These are phyloP conservation scores for Sus cebifrons DNA, from an alignment of 2,797 vertebrate genomes.

Conservation along the genomic window DNA sequence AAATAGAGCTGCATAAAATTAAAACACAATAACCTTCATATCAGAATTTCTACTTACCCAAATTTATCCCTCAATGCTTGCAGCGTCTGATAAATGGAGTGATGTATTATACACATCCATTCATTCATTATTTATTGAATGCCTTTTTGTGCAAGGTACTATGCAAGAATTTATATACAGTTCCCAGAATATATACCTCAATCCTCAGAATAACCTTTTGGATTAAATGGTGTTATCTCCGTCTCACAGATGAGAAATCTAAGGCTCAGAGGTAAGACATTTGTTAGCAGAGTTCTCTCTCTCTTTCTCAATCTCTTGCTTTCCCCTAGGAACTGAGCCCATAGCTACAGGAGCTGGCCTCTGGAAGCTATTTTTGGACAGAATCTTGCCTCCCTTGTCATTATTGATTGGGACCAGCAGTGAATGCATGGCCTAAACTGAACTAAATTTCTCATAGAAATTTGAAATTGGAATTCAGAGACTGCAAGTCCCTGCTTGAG, in stretches of 20 bases:
- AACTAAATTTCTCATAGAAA: slow-evolving; percentile 49
- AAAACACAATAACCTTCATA: background rate
- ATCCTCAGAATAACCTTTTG: slow-evolving; percentile 5
- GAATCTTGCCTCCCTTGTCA: background rate
- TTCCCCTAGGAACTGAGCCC: background rate
- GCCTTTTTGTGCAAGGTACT: slow-evolving; percentile 25
- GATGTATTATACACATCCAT: background rate
- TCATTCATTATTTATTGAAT: slow-evolving; percentile 18
- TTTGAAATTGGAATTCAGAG: slow-evolving; percentile 11
- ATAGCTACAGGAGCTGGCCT: background rate
- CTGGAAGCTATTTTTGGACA: slow-evolving; percentile 12
- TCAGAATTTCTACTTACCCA: background rate
- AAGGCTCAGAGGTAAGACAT: background rate
- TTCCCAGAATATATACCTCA: background rate
- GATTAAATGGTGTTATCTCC: background rate
- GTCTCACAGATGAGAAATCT: slow-evolving; percentile 8
- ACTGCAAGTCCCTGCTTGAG: background rate
- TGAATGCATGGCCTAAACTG: background rate
- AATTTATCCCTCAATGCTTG: background rate
- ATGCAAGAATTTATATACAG: background rate
- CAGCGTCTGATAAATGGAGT: background rate
- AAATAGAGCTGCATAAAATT: background rate
- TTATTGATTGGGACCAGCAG: background rate
- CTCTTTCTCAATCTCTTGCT: background rate
- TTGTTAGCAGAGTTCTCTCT: background rate